Conservation (phyloP, 1,140 invertebrate species). For the Pomacea maculata region DNA sequence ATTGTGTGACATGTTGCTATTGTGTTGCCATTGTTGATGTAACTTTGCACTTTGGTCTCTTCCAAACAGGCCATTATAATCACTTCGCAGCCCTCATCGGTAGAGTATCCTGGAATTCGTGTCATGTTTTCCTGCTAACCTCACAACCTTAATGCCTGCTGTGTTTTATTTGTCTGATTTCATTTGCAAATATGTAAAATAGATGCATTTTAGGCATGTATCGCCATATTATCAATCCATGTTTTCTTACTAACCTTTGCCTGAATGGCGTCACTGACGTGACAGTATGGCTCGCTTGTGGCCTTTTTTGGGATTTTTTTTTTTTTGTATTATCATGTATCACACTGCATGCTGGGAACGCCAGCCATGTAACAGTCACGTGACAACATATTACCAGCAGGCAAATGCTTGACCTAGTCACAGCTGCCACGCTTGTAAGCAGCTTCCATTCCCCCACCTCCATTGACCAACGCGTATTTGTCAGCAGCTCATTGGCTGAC, state of each 20-base stretch:
- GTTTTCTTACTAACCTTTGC: not conserved
- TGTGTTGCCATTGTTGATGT: slow-evolving; percentile 19
- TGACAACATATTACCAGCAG: not conserved
- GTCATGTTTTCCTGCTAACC: slow-evolving; percentile 6
- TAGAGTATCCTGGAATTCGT: slow-evolving; percentile 24
- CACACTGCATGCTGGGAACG: not conserved
- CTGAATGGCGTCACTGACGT: not conserved
- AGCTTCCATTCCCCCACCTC: too few relatives aligned
- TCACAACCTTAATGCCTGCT: not conserved
- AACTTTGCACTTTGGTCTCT: slow-evolving; percentile 20
- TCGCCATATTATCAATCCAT: not conserved
- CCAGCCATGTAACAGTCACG: not conserved
- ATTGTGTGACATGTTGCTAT: slow-evolving; percentile 7
- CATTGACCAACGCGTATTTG: not conserved
- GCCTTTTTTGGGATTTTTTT: not conserved
- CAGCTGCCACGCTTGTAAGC: not conserved
- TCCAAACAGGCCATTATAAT: slow-evolving; percentile 37
- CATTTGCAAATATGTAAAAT: not conserved
- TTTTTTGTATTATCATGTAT: not conserved
- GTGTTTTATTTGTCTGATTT: not conserved
- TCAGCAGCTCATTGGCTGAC: not conserved
- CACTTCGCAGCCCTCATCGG: slow-evolving; percentile 37
- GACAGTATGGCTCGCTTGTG: not conserved
- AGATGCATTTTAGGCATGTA: not conserved
- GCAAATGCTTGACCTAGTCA: not conserved